Conservation (phyloP, 2,797 vertebrate genomes). For the Remorina albescens region DNA sequence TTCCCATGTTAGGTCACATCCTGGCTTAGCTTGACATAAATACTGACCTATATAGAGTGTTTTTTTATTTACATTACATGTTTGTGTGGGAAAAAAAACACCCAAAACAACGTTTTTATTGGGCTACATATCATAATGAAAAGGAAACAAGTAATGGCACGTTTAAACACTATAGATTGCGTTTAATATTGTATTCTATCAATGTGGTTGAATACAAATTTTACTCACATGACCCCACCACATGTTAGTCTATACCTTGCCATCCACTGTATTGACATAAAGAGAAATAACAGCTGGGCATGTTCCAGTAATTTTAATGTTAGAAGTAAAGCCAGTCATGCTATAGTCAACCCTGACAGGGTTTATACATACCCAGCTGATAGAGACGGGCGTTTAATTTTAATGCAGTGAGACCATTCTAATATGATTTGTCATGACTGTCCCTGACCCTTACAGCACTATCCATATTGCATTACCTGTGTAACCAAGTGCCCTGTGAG, state of each 20-base stretch:
- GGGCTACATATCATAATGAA: neutral
- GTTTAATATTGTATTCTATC: neutral
- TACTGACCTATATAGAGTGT: too few relatives aligned
- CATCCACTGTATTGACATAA: neutral
- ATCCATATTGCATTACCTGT: slow-evolving; percentile 67
- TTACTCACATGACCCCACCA: neutral
- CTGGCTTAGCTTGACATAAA: neutral
- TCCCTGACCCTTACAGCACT: slow-evolving; percentile 50
- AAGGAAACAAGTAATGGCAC: neutral
- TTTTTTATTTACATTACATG: too few relatives aligned
- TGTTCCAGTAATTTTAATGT: slow-evolving; percentile 28
- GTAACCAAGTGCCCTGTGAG: slow-evolving; percentile 40
- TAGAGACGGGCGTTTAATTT: slow-evolving; percentile 46
- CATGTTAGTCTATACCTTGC: neutral
- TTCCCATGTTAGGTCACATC: neutral
- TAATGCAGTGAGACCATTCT: slow-evolving; percentile 50
- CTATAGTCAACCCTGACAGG: slow-evolving; percentile 48
- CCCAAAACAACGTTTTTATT: too few relatives aligned
- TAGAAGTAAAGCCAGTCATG: slow-evolving; percentile 23
- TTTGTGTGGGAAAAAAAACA: neutral
- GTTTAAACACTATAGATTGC: neutral
- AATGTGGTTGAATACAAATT: neutral
- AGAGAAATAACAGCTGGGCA: neutral
- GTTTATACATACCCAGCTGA: slow-evolving; percentile 27
- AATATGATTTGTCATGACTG: slow-evolving; percentile 63